Percentiles rank a stretch among this genome's conserved stretches.
Evolutionary conservation across 1,140 invertebrate genomes (phyloP).

Genomic region (Pygmarrhopalites habei): DNA sequence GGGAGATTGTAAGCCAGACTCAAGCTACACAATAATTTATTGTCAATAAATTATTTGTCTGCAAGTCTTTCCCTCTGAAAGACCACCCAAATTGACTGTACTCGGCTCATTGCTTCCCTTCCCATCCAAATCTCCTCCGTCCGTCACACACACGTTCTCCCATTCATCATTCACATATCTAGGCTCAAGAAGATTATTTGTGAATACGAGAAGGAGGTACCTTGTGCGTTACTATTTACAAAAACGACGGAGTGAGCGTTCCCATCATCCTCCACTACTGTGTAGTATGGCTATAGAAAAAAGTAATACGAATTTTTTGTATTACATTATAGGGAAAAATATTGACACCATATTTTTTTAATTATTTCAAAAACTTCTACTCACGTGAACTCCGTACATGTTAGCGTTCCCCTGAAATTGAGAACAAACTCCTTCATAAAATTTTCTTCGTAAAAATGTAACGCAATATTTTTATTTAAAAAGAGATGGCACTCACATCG

Average conservation of each 20-base stretch:
- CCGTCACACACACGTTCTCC: too few relatives aligned
- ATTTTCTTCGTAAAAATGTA: background rate
- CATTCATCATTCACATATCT: background rate
- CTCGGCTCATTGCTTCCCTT: background rate
- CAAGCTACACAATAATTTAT: too few relatives aligned
- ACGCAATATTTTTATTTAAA: background rate
- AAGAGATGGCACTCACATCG: background rate
- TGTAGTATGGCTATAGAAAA: conserved; percentile 27
- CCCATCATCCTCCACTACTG: conserved; percentile 36
- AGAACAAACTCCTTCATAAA: background rate
- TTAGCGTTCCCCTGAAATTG: conserved; percentile 15
- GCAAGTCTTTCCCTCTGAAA: too few relatives aligned
- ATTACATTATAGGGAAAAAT: background rate
- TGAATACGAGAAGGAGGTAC: conserved; percentile 10
- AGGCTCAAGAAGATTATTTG: background rate
- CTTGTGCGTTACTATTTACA: conserved; percentile 41
- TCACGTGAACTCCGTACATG: conserved; percentile 34
- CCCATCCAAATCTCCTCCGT: too few relatives aligned
- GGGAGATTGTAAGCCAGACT: too few relatives aligned
- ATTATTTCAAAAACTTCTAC: background rate
- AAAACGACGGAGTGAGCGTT: conserved; percentile 38
- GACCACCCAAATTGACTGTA: too few relatives aligned
- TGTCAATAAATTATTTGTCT: background rate
- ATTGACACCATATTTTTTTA: background rate
- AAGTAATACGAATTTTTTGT: background rate